Conservation (phyloP, 2,888 invertebrate species). For the Alcis repandata region DNA sequence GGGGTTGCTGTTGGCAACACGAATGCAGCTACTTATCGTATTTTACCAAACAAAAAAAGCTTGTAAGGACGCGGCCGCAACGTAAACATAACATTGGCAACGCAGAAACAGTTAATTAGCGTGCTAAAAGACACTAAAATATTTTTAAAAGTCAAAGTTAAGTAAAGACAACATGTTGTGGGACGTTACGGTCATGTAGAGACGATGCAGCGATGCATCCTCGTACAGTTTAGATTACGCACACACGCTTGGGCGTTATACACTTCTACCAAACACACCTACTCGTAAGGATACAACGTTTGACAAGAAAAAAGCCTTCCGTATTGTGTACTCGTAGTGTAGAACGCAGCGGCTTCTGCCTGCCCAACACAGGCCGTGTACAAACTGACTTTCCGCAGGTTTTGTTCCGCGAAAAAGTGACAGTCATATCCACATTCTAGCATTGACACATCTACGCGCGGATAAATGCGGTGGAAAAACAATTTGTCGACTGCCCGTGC, state of each 20-base stretch:
- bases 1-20: not conserved
- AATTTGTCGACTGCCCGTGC: too few species aligned
- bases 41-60: slow-evolving; percentile 16
- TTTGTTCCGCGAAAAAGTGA: too few species aligned
- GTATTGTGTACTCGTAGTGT: too few species aligned
- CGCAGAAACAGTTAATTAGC: slow-evolving; percentile 6
- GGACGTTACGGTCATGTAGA: not conserved
- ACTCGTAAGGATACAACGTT: too few species aligned
- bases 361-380: too few species aligned
- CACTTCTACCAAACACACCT: too few species aligned
- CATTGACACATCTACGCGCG: too few species aligned
- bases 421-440: too few species aligned
- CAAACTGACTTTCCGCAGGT: too few species aligned
- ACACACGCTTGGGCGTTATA: not conserved
- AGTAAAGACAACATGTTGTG: slow-evolving; percentile 1
- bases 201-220: not conserved
- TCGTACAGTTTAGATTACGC: not conserved
- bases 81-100: slow-evolving; percentile 7
- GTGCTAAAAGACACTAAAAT: slow-evolving; percentile 13
- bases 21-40: slow-evolving; percentile 24
- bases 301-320: too few species aligned
- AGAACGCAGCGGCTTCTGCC: too few species aligned
- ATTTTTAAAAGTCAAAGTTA: slow-evolving; percentile 6
- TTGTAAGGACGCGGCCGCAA: slow-evolving; percentile 4
- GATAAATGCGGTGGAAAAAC: too few species aligned